A percentile compares a stretch with the other conserved stretches of the same genome.
These are phyloP conservation scores for Fulmarus glacialis DNA, from an alignment of 2,113 vertebrate species.

Conservation along the genomic window DNA sequence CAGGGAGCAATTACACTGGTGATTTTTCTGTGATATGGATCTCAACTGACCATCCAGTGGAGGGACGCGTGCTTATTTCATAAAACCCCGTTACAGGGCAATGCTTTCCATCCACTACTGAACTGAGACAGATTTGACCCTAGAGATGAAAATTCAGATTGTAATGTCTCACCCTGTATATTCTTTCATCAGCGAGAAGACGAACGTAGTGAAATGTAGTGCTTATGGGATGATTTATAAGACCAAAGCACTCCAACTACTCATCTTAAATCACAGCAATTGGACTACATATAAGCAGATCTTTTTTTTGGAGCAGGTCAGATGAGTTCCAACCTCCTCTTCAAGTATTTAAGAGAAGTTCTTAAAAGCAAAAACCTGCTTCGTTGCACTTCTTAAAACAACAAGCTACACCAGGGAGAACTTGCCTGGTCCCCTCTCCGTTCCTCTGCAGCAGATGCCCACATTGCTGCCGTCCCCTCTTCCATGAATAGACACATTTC, in stretches of 20 bases:
- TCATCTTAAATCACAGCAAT: not conserved
- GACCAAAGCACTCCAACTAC: not conserved
- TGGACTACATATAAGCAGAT: not conserved
- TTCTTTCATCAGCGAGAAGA: not conserved
- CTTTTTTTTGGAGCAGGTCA: not conserved
- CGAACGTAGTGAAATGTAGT: not conserved
- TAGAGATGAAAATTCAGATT: not conserved
- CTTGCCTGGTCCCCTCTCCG: not conserved
- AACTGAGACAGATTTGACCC: not conserved
- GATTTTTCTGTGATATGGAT: not conserved
- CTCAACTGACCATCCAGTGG: not conserved
- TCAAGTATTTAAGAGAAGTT: not conserved
- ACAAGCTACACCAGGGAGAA: not conserved
- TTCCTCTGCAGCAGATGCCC: not conserved
- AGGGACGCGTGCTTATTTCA: not conserved
- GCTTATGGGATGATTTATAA: not conserved
- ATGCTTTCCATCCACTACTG: not conserved
- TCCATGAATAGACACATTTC: not conserved
- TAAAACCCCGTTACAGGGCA: not conserved
- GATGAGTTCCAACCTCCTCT: not conserved
- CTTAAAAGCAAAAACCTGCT: not conserved
- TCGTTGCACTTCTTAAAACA: not conserved
- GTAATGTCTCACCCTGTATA: not conserved
- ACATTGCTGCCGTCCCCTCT: not conserved
- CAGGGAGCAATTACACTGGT: not conserved